Conservation (phyloP, 2,797 vertebrate species). For the Notolabrus celidotus region DNA sequence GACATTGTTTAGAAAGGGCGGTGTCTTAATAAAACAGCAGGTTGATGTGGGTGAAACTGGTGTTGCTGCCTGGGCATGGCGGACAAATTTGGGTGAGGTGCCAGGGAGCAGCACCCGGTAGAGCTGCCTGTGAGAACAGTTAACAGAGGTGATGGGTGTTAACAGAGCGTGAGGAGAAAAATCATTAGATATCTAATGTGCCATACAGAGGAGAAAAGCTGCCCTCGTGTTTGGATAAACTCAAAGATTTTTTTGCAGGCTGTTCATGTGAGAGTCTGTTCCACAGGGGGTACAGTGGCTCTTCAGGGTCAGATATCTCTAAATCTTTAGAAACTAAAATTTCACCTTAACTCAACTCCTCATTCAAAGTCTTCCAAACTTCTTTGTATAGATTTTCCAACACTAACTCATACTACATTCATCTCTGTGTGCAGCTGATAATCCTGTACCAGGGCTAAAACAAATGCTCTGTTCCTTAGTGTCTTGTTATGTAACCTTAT, state of each 20-base stretch:
- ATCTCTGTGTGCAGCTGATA: constrained; percentile 55
- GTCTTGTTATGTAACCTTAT: constrained; percentile 78
- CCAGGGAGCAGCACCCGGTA: constrained; percentile 6
- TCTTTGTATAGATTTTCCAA: too few species aligned
- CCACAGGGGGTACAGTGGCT: too few species aligned
- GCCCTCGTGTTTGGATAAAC: neutral
- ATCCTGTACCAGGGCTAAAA: constrained; percentile 72
- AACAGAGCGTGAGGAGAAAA: constrained; percentile 15
- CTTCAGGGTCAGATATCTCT: too few species aligned
- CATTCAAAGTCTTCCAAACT: too few species aligned
- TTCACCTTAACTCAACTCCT: too few species aligned
- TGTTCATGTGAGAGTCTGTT: too few species aligned
- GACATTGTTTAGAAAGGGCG: constrained; percentile 68
- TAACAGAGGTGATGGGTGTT: constrained; percentile 18
- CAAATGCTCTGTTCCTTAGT: constrained; percentile 74
- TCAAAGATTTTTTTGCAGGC: neutral
- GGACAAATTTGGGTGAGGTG: constrained; percentile 17
- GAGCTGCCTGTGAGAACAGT: constrained; percentile 16
- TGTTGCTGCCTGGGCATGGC: constrained; percentile 35
- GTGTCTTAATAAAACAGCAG: constrained; percentile 26
- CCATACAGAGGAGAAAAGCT: neutral
- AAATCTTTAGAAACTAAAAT: neutral
- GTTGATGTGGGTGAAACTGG: constrained; percentile 17
- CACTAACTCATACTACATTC: constrained; percentile 1
- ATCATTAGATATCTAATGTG: constrained; percentile 16